A percentile compares a stretch with the other conserved stretches of the same genome.
phyloP scores from a whole-genome alignment of 2,888 invertebrate species.

The Troides oblongomaculatus region DNA sequence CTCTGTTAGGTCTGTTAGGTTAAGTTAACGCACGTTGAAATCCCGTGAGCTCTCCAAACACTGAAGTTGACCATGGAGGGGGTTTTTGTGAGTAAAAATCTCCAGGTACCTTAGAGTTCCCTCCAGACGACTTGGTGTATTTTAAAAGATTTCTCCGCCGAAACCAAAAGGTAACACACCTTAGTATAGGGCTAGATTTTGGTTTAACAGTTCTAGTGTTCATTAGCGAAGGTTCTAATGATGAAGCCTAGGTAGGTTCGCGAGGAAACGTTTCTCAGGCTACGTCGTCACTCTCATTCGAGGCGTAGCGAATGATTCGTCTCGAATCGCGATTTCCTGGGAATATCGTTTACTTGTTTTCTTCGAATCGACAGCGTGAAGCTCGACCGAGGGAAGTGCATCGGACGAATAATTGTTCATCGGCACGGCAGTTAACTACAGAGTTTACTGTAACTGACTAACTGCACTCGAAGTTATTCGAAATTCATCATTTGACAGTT shows the following conservation, averaged over 20 bases:
- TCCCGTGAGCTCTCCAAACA: too few species aligned
- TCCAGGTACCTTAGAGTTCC: too few species aligned
- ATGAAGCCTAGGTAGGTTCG: background rate
- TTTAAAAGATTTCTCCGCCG: too few species aligned
- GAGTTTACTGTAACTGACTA: too few species aligned
- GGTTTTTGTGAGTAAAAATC: too few species aligned
- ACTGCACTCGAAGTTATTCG: too few species aligned
- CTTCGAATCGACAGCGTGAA: constrained; percentile 28
- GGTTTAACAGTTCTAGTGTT: constrained; percentile 7
- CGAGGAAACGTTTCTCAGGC: constrained; percentile 13
- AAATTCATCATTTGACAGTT: too few species aligned
- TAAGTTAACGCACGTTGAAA: too few species aligned
- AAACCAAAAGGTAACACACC: too few species aligned
- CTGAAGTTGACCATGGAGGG: too few species aligned
- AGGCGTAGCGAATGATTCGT: constrained; percentile 36
- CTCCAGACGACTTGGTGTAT: too few species aligned
- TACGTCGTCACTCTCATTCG: constrained; percentile 3
- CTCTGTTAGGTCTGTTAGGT: too few species aligned
- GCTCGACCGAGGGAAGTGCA: constrained; percentile 2
- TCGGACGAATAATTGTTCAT: constrained; percentile 4
- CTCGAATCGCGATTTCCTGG: constrained; percentile 59
- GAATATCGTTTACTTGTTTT: constrained; percentile 42
- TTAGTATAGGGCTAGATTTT: background rate
- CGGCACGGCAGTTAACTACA: background rate
- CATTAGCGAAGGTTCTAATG: constrained; percentile 3